Evolutionary conservation across 2,888 invertebrate species (phyloP).

Genomic region (Leptinotarsa tumamoca): DNA sequence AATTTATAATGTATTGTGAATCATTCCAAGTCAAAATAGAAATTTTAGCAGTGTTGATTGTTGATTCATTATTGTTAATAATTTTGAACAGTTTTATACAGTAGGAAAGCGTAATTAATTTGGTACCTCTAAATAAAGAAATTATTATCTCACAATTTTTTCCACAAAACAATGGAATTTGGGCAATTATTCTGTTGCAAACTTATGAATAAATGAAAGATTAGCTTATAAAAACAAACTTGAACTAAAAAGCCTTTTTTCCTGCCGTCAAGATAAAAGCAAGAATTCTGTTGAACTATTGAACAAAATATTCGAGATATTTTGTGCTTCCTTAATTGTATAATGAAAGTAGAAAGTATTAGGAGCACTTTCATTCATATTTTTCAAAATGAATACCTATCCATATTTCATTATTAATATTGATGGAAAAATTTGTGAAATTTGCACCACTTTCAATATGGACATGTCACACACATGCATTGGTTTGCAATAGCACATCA

Average conservation of each 20-base stretch:
- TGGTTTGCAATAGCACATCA: no score
- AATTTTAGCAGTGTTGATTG: background rate
- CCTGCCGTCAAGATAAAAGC: no score
- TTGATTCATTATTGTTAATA: conserved; percentile 1
- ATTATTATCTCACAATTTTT: background rate
- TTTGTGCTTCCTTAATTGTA: no score
- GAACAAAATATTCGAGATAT: no score
- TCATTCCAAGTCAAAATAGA: background rate
- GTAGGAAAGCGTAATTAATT: background rate
- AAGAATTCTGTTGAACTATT: no score
- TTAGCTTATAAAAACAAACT: no score
- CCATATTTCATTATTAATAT: background rate
- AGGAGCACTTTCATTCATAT: no score
- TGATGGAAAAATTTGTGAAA: background rate
- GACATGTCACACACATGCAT: no score
- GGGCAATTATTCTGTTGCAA: background rate
- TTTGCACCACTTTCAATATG: background rate
- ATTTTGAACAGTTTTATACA: background rate
- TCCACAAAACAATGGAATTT: background rate
- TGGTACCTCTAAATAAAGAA: background rate
- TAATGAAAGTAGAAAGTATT: no score
- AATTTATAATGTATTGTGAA: background rate
- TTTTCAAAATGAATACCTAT: background rate
- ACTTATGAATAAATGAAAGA: no score
- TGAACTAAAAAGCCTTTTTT: no score